Evolutionary conservation across 2,797 vertebrate genomes (phyloP).

Genomic region (Gallirallus australis): DNA sequence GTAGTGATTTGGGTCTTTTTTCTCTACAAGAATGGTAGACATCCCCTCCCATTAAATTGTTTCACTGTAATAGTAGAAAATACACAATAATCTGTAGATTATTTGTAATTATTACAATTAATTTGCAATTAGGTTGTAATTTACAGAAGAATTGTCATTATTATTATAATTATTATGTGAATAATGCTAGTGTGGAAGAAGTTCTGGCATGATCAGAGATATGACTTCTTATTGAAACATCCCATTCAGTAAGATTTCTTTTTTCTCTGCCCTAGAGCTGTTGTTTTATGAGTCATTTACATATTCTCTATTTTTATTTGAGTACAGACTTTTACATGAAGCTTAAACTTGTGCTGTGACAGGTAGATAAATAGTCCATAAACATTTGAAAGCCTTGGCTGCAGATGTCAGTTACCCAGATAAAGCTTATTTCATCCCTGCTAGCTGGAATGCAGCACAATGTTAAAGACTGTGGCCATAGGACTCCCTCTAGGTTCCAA

Average conservation of each 20-base stretch:
- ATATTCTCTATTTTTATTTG: not conserved
- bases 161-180: too few relatives aligned
- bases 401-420: not conserved
- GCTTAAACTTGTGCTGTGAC: not conserved
- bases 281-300: not conserved
- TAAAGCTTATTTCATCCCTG: not conserved
- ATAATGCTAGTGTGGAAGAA: not conserved
- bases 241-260: not conserved
- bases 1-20: not conserved
- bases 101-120: too few relatives aligned
- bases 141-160: too few relatives aligned
- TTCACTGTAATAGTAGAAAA: not conserved
- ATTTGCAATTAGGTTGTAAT: too few relatives aligned
- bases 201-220: not conserved
- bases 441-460: not conserved
- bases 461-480: not conserved
- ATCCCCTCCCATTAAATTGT: not conserved
- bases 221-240: not conserved
- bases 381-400: not conserved
- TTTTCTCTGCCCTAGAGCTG: not conserved
- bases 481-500: not conserved
- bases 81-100: not conserved
- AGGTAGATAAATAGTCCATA: not conserved
- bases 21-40: not conserved
- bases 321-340: not conserved